Evolutionary conservation across 1,140 invertebrate species (phyloP), one percentile per base, ranked within the genome.

Genomic region (Glossosoma conforme): DNA sequence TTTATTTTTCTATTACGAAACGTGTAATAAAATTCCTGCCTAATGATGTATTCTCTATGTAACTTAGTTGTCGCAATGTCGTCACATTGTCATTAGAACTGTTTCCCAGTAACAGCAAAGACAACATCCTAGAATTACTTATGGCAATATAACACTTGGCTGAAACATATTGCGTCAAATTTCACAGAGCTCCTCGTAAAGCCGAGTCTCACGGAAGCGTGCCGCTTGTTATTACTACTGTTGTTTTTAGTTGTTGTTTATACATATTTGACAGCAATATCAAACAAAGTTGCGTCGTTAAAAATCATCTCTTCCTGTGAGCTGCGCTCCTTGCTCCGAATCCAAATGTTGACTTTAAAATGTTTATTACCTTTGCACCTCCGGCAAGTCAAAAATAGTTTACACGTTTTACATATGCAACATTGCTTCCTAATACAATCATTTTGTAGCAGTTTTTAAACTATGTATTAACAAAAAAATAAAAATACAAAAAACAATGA

Each of bases 141-240:
- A n/a, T n/a, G 11, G 32, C 11, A 15, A 13, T 13, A 33, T 33
- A 33, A 33, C 32, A 19, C 44, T 24, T 20, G 21, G 9, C 45
- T 25, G 45, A 17, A 49, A 22, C 46, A 49, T 49, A 49, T 49
- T 49, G 46, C 36, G 24, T 24, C 46, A 30, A 49, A 49, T 37
- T 41, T 20, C 46, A 15, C 24, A 30, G 42, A 41, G 25, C 10
- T 38, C 36, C 36, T 37, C 46, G 42, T 49, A 49, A 49, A 49
- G 46, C 42, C 17, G 20, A 24, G 22, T 21, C 42, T 21, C 46
- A 49, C 46, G 46, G 40, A 38, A 19, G 14, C 17, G 14, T n/a
- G 36, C 20, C 25, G 25, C 28, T 40, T 19, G 36, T n/a, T 49
- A 41, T 49, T 11, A 49, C 14, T 28, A 22, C 14, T 25, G 14